phyloP scores from a whole-genome alignment of 2,888 invertebrate species.

The Meta bourneti region DNA sequence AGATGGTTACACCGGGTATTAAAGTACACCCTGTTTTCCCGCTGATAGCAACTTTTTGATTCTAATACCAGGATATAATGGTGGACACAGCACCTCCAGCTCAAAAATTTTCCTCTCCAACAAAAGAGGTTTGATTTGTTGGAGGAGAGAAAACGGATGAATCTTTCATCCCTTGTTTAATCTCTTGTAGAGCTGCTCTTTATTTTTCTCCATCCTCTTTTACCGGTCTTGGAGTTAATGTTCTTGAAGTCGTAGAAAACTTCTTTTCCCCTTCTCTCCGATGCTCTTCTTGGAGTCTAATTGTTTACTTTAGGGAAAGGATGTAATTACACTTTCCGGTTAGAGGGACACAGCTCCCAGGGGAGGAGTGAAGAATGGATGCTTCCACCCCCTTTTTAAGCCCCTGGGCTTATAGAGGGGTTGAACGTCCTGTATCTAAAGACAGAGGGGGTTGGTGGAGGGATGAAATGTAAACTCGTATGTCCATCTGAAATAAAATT shows the following conservation, averaged over 20 bases:
- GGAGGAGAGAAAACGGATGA: slow-evolving; percentile 2
- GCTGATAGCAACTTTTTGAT: slow-evolving; percentile 35
- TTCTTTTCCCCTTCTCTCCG: not conserved
- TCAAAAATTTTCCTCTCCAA: not conserved
- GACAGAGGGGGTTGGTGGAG: no score
- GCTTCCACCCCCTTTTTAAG: not conserved
- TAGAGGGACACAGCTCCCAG: not conserved
- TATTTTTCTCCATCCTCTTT: not conserved
- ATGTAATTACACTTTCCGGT: slow-evolving; percentile 30
- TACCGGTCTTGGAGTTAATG: not conserved
- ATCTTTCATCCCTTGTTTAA: slow-evolving; percentile 28
- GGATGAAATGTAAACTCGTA: no score
- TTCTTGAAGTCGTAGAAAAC: slow-evolving; percentile 11
- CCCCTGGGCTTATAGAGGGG: not conserved
- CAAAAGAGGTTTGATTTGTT: slow-evolving; percentile 15
- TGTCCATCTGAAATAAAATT: no score
- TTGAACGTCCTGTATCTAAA: no score
- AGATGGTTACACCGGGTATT: slow-evolving; percentile 13
- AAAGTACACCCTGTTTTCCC: slow-evolving; percentile 16
- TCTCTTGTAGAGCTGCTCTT: not conserved
- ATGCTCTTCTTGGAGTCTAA: not conserved
- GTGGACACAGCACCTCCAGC: not conserved
- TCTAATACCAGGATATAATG: slow-evolving; percentile 8
- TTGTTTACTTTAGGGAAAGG: slow-evolving; percentile 22
- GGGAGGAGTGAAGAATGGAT: slow-evolving; percentile 12